phyloP scores from a whole-genome alignment of 2,113 vertebrate species.

The Oxyruncus cristatus region DNA sequence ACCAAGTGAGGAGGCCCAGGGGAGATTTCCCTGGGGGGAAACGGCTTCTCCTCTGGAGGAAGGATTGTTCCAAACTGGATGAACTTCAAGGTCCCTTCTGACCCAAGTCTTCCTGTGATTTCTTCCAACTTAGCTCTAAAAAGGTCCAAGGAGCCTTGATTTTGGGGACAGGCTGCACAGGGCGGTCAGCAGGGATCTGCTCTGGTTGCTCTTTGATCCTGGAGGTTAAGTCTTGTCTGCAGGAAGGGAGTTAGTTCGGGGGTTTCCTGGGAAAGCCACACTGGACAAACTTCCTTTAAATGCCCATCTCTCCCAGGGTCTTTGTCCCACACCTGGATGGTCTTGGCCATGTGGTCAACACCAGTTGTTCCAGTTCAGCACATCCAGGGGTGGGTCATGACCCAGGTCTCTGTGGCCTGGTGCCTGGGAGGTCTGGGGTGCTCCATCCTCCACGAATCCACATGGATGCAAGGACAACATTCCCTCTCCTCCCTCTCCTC shows the following conservation, averaged over 20 bases:
- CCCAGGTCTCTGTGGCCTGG: too few relatives aligned
- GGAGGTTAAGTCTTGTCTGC: background rate
- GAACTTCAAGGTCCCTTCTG: background rate
- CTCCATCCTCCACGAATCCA: background rate
- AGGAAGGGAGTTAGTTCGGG: background rate
- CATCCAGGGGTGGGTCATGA: background rate
- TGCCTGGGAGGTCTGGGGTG: background rate
- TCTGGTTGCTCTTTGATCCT: background rate
- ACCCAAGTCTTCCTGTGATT: background rate
- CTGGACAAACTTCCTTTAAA: background rate
- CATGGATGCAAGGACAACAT: background rate
- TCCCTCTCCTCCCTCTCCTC: background rate
- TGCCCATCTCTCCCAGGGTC: background rate
- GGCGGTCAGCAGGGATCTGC: background rate
- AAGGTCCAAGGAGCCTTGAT: background rate
- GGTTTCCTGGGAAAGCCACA: background rate
- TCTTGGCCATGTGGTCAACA: background rate
- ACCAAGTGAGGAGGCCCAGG: background rate
- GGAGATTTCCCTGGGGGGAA: background rate
- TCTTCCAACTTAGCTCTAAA: background rate
- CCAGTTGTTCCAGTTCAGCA: background rate
- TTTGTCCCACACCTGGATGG: background rate
- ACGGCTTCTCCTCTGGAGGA: background rate
- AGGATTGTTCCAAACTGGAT: background rate
- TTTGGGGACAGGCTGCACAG: background rate